Conservation (phyloP, 2,888 invertebrate genomes). For the Pseudeuparius sepicola region DNA sequence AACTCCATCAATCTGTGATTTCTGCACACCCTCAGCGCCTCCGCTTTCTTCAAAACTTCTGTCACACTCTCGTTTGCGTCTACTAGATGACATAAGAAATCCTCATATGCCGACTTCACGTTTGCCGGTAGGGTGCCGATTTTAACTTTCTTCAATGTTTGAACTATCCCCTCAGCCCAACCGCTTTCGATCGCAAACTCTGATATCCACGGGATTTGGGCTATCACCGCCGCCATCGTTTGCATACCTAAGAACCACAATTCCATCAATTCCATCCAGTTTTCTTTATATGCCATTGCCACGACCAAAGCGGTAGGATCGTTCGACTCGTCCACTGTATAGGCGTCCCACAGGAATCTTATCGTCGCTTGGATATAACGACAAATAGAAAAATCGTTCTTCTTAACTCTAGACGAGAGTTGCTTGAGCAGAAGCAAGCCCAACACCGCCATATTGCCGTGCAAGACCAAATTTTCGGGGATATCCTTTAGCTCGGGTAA, state of each 20-base stretch:
- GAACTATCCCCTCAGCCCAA: constrained; percentile 84
- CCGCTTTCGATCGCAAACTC: constrained; percentile 88
- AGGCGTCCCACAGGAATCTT: constrained; percentile 87
- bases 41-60: constrained; percentile 68
- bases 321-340: constrained; percentile 79
- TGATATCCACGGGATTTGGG: constrained; percentile 78
- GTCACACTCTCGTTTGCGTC: constrained; percentile 66
- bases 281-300: constrained; percentile 74
- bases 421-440: constrained; percentile 77
- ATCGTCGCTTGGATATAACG: constrained; percentile 83
- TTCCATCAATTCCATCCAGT: constrained; percentile 84
- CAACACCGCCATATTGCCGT: constrained; percentile 75
- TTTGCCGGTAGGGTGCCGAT: constrained; percentile 72
- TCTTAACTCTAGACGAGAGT: constrained; percentile 70
- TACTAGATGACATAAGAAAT: constrained; percentile 75
- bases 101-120: constrained; percentile 83
- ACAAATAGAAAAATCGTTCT: constrained; percentile 82
- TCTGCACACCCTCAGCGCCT: constrained; percentile 73
- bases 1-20: constrained; percentile 83
- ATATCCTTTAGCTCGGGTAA: constrained; percentile 74
- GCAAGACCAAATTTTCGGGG: constrained; percentile 73
- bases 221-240: constrained; percentile 64
- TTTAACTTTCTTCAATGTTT: constrained; percentile 72
- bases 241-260: constrained; percentile 93
- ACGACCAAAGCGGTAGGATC: constrained; percentile 75